Base-by-base conservation (phyloP, 2,113 vertebrate genomes). In the Danio rerio region DNA sequence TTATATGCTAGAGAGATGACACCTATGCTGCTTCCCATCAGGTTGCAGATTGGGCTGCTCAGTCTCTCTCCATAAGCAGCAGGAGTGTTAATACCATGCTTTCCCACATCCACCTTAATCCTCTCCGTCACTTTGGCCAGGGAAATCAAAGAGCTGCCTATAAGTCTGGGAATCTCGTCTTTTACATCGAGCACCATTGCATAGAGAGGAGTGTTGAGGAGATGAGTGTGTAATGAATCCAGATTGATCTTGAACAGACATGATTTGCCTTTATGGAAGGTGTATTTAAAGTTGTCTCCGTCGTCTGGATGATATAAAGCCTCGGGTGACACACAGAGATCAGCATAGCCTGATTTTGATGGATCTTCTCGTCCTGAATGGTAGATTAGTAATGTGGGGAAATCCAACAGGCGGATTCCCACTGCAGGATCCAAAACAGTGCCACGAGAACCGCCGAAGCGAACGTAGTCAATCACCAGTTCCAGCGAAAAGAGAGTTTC, bases 331-430 rank as follows among this genome's bases (percentile, higher is more conserved):
- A 9, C 5, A 3, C 69, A 10, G 7, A 74, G 49, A 43, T 42
- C 13, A 8, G 69, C 6, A 13, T 15, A 45, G 9, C 21, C 52
- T 7, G 78, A 61, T 63, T 85, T 50, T 9, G 21, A 62, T 15
- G 7, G 2, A 31, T 85, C 71, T 0, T 52, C 65, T 8, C 58
- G 43, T 7, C 81, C 78, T 52, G 82, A 78, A 13, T 91, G 93
- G 73, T 91, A 91, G 56, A 98, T 91, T 5, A 97, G 86, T 45
- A 98, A 90, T 0, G 96, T 94, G 7, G 96, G 96, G 16, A 97
- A 96, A 75, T 96, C 96, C 87, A 97, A 75, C 7, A 97, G 84
- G 20, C 94, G 92, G 12, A 98, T 88, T 2, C 91, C 96, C 15
- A 98, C 89, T 5, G 91, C 95, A 11, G 93, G 92, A 61, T 90